Base-by-base conservation (phyloP, 2,113 vertebrate species). In the Hemicordylus capensis region DNA sequence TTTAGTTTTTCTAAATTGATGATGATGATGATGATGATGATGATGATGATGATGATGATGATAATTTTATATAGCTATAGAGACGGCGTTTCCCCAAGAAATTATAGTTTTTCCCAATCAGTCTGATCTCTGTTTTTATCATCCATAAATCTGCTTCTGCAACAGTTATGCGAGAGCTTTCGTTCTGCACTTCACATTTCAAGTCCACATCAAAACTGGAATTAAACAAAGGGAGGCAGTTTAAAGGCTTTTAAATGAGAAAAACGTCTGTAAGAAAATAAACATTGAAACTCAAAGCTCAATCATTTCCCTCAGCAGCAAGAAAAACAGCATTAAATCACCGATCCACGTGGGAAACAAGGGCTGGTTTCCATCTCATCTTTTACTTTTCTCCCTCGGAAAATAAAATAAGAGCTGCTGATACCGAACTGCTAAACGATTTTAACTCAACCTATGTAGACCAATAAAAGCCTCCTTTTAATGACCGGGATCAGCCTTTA, bases 231-330 rank as follows among this genome's bases (percentile, higher is more conserved):
- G 89, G 87, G 87, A 94, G 86, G 75, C 64, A 94, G 92, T 85
- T 94, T 94, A 88, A 93, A 94, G 91, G 83, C 86, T 82, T 90
- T 92, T 88, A 96, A 95, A 97, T 96, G 96, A 97, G 96, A 96
- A 97, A 96, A 96, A 96, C 96, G 95, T 96, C 93, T 97, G 95
- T 92, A 95, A 95, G 92, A 96, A 97, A 97, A 97, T 95, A 96
- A 97, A 97, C 96, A 97, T 37, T 91, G 97, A 96, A 97, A 97
- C 94, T 91, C 88, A 96, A 97, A 92, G 91, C 96, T 96, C 95
- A 93, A 95, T 95, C 96, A 96, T 95, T 96, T 96, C 95, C 93
- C 91, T 84, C 54, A 94, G 90, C 94, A 96, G 96, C 85, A 95
- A 95, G 95, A 90, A 97, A 96, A 97, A 97, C 95, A 97, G 92